Base-by-base conservation (phyloP, 2,113 vertebrate species). In the Larimichthys polyactis region DNA sequence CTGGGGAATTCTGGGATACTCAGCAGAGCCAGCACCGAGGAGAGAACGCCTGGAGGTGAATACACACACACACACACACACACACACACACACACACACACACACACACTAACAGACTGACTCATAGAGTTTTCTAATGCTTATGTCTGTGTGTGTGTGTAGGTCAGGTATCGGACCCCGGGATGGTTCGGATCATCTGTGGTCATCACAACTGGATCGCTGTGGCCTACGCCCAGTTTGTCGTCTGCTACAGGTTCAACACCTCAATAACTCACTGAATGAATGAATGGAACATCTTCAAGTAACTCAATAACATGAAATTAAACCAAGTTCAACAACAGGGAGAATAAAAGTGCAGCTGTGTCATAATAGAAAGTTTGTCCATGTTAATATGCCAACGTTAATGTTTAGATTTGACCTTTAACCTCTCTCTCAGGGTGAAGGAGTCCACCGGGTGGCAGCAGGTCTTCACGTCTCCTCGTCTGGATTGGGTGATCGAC, bases 131-230 rank as follows among this genome's bases (percentile, higher is more conserved):
- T 58, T 58, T 57, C 3, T 57, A 15, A 10, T 63, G 24, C 24
- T 24, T 24, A 9, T 49, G 12, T 29, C 17, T 71, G 20, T 29
- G 59, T 55, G 22, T 44, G 73, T 48, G 11, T 29, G 73, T 22
- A 96, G 96, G 95, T 51, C 92, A 81, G 48, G 68, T 63, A 0
- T 91, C 90, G 0, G 97, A 98, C 29, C 92, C 96, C 0, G 97
- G 97, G 8, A 93, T 97, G 94, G 97, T 98, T 3, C 94, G 96
- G 36, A 95, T 98, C 54, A 92, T 98, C 51, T 97, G 96, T 0
- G 97, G 97, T 1, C 97, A 99, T 76, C 96, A 99, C 84, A 98
- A 97, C 94, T 99, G 97, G 97, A 97, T 99, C 4, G 96, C 97
- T 0, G 96, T 97, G 92, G 97, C 95, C 2, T 99, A 97, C 20